Percentiles rank a stretch among this genome's conserved stretches.
Conservation (phyloP, 1,140 invertebrate species). For the Drosophila takahashii region DNA sequence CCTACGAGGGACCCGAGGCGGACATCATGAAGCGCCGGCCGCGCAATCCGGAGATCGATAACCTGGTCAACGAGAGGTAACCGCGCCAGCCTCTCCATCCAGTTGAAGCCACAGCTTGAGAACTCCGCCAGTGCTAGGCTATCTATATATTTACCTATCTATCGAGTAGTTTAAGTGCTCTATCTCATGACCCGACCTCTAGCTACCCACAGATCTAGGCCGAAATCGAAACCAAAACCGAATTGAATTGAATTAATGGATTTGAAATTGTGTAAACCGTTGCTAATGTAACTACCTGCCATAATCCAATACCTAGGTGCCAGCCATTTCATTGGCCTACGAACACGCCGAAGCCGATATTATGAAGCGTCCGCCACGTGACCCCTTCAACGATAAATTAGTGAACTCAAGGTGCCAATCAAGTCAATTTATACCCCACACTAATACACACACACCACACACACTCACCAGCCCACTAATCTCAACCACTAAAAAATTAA, state of each 20-base stretch:
- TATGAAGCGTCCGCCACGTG: slow-evolving; percentile 99
- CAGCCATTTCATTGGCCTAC: slow-evolving; percentile 99
- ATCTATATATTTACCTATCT: too few relatives aligned
- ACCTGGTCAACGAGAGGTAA: slow-evolving; percentile 98
- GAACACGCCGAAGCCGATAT: slow-evolving; percentile 99
- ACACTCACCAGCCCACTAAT: slow-evolving; percentile 49
- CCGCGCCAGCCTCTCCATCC: neutral
- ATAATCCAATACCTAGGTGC: slow-evolving; percentile 90
- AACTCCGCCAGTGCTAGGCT: slow-evolving; percentile 28
- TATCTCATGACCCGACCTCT: slow-evolving; percentile 11
- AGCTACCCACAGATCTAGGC: slow-evolving; percentile 17
- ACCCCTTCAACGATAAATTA: slow-evolving; percentile 97
- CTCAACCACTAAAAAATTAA: slow-evolving; percentile 49
- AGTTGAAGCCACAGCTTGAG: slow-evolving; percentile 3
- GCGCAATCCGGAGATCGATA: slow-evolving; percentile 97
- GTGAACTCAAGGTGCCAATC: slow-evolving; percentile 98
- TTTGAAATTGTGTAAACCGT: slow-evolving; percentile 54
- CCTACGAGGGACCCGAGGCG: slow-evolving; percentile 98
- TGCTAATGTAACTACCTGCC: slow-evolving; percentile 77
- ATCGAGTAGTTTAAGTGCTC: slow-evolving; percentile 53
- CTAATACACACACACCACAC: slow-evolving; percentile 32
- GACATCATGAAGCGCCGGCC: slow-evolving; percentile 99
- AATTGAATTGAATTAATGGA: slow-evolving; percentile 18
- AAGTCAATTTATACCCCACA: slow-evolving; percentile 75
- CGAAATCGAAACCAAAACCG: slow-evolving; percentile 20